Base-by-base conservation (phyloP, 1,140 invertebrate species). In the Panonychus citri region DNA sequence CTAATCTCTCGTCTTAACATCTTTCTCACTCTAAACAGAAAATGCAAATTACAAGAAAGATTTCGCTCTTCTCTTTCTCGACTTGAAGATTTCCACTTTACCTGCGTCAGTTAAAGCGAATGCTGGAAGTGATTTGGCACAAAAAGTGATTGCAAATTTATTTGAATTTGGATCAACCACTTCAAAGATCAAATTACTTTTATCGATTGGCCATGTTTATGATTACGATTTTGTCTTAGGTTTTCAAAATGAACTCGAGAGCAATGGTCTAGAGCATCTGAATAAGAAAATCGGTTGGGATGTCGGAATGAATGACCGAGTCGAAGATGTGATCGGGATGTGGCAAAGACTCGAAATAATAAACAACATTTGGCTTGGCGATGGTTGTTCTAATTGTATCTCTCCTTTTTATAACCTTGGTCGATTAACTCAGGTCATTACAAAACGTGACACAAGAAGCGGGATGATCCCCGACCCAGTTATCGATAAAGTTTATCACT, bases 341-440 rank as follows among this genome's bases (percentile, higher is more conserved):
- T 62, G 60, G 59, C 51, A 59, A 28, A 12, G 54, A 0, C n/a
- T 50, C 17, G 52, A 51, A 7, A 51, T 57, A n/a, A 56, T 3
- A 13, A 50, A 58, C 8, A 58, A 62, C 21, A 59, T 64, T 17
- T 65, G 64, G 64, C 62, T 62, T 57, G 64, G 64, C 15, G 64
- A 65, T 54, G 64, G 64, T 5, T 60, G 59, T 7, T 60, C 64
- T 1, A 65, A 65, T 55, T 65, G 64, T 53, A 34, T 65, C 15
- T 48, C 39, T 15, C 59, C 59, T 8, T 54, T 64, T 28, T 60
- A 60, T 24, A 60, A 60, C 48, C 26, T 60, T 3, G 57, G 30
- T 10, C 34, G 60, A 34, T 40, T 61, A 19, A 56, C 40, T 15
- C 1, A 24, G 17, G 43, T 43, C 8, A 17, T 61, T 0, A 42